These are phyloP conservation scores for Onychostruthus taczanowskii DNA, from an alignment of 2,113 vertebrate species.

Conservation along the genomic window DNA sequence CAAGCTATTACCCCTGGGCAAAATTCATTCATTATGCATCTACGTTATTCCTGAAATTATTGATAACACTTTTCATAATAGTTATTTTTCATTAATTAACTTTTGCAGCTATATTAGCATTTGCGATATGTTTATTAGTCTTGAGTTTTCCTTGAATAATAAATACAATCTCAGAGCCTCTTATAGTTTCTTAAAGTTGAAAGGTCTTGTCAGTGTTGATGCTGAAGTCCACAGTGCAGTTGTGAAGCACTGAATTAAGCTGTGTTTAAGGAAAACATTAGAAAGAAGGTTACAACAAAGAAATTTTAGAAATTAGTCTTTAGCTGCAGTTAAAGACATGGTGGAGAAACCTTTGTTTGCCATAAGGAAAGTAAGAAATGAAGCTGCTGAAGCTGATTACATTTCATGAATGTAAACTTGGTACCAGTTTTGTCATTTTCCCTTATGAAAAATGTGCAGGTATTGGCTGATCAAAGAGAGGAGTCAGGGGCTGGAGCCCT, in stretches of 20 bases:
- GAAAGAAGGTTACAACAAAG: not conserved
- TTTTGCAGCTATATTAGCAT: slow-evolving; percentile 82
- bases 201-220: slow-evolving; percentile 30
- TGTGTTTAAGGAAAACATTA: not conserved
- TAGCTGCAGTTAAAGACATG: not conserved
- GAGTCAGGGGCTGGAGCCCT: not conserved
- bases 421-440: not conserved
- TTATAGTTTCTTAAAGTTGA: slow-evolving; percentile 28
- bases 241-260: not conserved
- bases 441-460: accelerated
- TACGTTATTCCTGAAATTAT: slow-evolving; percentile 89
- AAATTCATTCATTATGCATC: slow-evolving; percentile 90
- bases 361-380: not conserved
- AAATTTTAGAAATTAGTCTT: too few species aligned
- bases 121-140: slow-evolving; percentile 86
- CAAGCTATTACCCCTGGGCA: slow-evolving; percentile 84
- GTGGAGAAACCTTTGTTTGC: not conserved
- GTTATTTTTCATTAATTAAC: slow-evolving; percentile 91
- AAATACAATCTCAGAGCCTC: slow-evolving; percentile 58
- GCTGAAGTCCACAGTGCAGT: slow-evolving; percentile 44
- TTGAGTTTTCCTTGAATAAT: slow-evolving; percentile 71
- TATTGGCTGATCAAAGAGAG: not conserved
- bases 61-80: slow-evolving; percentile 87
- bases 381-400: not conserved
- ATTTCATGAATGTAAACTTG: not conserved